A percentile compares a stretch with the other conserved stretches of the same genome.
These are phyloP conservation scores for Sylvia atricapilla DNA, from an alignment of 2,113 vertebrate species.

Conservation along the genomic window DNA sequence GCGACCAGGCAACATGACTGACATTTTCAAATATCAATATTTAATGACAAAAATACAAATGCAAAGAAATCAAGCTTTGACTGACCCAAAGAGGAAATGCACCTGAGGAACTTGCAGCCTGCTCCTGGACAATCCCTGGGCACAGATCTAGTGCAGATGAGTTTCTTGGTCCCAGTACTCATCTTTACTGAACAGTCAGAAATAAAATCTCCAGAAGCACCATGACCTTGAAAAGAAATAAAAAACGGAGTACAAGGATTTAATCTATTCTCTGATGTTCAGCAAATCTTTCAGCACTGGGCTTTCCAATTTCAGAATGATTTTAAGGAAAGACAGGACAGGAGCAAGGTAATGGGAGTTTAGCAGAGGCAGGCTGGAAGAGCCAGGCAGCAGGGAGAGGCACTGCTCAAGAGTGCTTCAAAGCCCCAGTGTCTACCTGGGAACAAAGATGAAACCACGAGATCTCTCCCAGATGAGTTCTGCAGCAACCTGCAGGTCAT, in stretches of 20 bases:
- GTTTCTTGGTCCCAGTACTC: neutral
- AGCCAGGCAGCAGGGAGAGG: neutral
- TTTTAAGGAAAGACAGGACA: neutral
- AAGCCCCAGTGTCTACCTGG: neutral
- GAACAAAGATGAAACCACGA: neutral
- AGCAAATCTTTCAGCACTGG: neutral
- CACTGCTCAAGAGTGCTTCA: neutral
- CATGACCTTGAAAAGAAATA: neutral
- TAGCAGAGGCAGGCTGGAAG: neutral
- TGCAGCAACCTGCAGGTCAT: neutral
- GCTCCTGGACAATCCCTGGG: rapidly evolving
- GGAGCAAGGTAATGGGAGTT: neutral
- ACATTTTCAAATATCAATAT: neutral
- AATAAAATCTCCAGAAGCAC: neutral
- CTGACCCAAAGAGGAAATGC: neutral
- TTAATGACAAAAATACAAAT: neutral
- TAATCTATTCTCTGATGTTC: neutral
- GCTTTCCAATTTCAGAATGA: neutral
- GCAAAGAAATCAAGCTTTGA: neutral
- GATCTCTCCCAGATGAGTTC: neutral
- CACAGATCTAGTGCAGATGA: neutral
- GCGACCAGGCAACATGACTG: neutral
- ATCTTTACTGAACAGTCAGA: neutral
- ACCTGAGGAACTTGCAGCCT: rapidly evolving
- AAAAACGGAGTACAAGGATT: neutral